These are phyloP conservation scores for Neotoxoptera formosana DNA, from an alignment of 1,140 invertebrate species.

Conservation along the genomic window DNA sequence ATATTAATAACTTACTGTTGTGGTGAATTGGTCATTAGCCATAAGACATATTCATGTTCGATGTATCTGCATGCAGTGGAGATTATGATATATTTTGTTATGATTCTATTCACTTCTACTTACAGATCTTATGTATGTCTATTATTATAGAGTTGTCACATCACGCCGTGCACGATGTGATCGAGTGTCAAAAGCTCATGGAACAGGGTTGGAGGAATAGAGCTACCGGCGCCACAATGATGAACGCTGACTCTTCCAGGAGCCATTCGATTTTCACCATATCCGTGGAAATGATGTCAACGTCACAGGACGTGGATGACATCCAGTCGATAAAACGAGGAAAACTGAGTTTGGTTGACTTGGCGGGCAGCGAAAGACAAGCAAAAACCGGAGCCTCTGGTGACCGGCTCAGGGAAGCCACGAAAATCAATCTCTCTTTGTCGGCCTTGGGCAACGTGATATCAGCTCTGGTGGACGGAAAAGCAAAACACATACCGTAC, in stretches of 20 bases:
- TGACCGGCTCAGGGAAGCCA: constrained; percentile 90
- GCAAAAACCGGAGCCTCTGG: constrained; percentile 85
- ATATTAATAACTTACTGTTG: no score
- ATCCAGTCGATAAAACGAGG: constrained; percentile 74
- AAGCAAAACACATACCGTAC: constrained; percentile 92
- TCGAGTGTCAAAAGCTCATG: constrained; percentile 78
- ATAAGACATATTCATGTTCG: no score
- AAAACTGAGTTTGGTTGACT: constrained; percentile 89
- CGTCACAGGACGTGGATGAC: constrained; percentile 65
- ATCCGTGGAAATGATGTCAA: constrained; percentile 79
- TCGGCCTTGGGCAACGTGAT: constrained; percentile 95
- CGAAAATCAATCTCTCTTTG: constrained; percentile 93
- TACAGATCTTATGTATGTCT: not conserved
- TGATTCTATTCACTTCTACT: not conserved
- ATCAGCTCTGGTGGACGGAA: constrained; percentile 88
- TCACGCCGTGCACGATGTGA: constrained; percentile 78
- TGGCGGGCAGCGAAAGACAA: constrained; percentile 89
- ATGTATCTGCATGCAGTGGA: no score
- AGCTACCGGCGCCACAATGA: constrained; percentile 79
- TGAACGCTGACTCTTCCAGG: constrained; percentile 87
- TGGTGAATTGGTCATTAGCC: no score
- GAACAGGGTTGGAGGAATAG: constrained; percentile 78
- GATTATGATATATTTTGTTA: not conserved
- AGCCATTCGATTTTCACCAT: constrained; percentile 93
- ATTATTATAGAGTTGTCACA: constrained; percentile 71